Percentiles rank a stretch among this genome's conserved stretches.
phyloP scores from a whole-genome alignment of 2,888 invertebrate genomes.

The Ryuthela nishihirai region DNA sequence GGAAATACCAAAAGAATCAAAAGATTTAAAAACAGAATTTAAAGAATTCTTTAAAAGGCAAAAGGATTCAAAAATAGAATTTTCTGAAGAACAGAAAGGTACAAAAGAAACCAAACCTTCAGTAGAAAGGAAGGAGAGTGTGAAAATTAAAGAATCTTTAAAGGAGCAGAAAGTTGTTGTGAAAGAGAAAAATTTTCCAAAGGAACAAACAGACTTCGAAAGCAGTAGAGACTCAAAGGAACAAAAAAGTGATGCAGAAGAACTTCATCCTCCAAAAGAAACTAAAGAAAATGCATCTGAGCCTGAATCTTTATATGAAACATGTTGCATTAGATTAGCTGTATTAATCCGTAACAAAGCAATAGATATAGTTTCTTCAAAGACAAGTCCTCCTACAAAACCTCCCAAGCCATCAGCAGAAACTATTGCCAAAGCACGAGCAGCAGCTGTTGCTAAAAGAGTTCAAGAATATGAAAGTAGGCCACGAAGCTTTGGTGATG shows the following conservation, averaged over 20 bases:
- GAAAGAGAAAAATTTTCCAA: too few species aligned
- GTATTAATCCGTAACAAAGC: slow-evolving; percentile 29
- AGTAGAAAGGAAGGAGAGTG: too few species aligned
- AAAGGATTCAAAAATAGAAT: too few species aligned
- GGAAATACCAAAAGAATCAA: too few species aligned
- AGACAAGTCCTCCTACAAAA: slow-evolving; percentile 16
- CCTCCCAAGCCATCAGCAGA: slow-evolving; percentile 35
- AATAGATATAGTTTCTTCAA: slow-evolving; percentile 23
- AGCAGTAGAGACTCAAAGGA: not conserved
- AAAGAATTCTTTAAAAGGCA: too few species aligned
- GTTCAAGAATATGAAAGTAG: slow-evolving; percentile 2
- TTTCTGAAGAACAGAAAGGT: too few species aligned
- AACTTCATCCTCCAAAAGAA: too few species aligned
- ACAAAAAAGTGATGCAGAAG: not conserved
- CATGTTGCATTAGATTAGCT: slow-evolving; percentile 33
- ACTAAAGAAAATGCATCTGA: not conserved
- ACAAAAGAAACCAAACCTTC: too few species aligned
- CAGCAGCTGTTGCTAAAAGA: slow-evolving; percentile 12
- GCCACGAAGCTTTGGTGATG: slow-evolving; percentile 24
- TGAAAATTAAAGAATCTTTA: too few species aligned
- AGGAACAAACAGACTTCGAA: not conserved
- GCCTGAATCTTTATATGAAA: slow-evolving; percentile 39
- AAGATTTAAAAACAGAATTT: too few species aligned
- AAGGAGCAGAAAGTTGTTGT: too few species aligned
- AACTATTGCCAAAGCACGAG: slow-evolving; percentile 29